Evolutionary conservation across 2,888 invertebrate genomes (phyloP).

Genomic region (Eugnorisma glareosa): DNA sequence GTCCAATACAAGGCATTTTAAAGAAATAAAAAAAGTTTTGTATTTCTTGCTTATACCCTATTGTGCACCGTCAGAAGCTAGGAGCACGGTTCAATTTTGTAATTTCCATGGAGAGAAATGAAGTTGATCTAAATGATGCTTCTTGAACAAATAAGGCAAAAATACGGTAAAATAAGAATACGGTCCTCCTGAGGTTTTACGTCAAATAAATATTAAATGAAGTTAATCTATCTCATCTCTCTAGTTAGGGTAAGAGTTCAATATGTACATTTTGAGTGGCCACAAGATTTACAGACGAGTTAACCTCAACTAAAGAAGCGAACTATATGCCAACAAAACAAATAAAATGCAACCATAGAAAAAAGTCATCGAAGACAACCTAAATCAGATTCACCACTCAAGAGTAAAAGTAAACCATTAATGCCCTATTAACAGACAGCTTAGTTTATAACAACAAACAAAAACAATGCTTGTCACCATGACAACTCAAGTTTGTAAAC

Average conservation of each 20-base stretch:
- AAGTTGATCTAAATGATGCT: background rate
- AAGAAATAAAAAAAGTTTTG: too few species aligned
- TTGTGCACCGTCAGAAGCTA: background rate
- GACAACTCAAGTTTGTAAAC: slow-evolving; percentile 31
- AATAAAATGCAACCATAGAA: background rate
- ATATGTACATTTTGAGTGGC: background rate
- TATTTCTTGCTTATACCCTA: too few species aligned
- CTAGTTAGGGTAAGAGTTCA: background rate
- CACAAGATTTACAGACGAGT: background rate
- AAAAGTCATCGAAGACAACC: background rate
- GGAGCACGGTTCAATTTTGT: background rate
- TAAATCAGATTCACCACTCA: background rate
- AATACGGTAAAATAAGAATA: background rate
- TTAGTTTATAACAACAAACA: slow-evolving; percentile 44
- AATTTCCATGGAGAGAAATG: background rate
- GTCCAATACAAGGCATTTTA: too few species aligned
- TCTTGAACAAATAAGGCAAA: background rate
- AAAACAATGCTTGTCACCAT: slow-evolving; percentile 47
- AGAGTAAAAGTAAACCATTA: slow-evolving; percentile 46
- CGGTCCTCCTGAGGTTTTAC: background rate
- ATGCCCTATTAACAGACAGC: slow-evolving; percentile 33
- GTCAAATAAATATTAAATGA: background rate
- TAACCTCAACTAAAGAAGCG: background rate
- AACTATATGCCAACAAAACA: background rate
- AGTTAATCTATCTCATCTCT: background rate